Evolutionary conservation across 1,140 invertebrate species (phyloP).

Genomic region (Parasteatoda tepidariorum): DNA sequence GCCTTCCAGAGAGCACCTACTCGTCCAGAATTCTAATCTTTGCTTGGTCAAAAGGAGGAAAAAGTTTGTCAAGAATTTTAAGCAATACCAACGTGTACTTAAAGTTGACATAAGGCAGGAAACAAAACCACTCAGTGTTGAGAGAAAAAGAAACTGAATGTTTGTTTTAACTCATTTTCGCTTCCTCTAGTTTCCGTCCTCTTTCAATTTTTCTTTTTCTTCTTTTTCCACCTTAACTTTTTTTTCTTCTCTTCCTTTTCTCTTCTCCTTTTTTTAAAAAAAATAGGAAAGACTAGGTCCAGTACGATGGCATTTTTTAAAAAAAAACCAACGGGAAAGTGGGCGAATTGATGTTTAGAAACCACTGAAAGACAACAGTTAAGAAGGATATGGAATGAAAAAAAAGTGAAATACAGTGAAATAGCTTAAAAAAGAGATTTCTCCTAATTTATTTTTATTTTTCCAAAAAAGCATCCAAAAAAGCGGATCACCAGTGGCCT

Average conservation of each 20-base stretch:
- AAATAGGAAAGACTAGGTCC: too few species aligned
- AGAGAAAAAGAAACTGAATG: conserved; percentile 34
- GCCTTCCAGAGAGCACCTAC: background rate
- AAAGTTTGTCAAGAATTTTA: conserved; percentile 7
- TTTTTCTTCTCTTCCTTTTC: conserved; percentile 13
- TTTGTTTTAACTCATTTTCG: conserved; percentile 60
- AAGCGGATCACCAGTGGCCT: background rate
- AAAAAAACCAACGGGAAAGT: background rate
- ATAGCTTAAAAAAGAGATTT: conserved; percentile 9
- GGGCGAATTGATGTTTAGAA: conserved; percentile 55
- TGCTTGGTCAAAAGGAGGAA: background rate
- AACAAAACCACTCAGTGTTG: conserved; percentile 41
- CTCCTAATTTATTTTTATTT: too few species aligned
- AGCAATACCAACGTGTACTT: conserved; percentile 4
- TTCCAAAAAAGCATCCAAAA: background rate
- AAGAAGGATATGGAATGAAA: background rate
- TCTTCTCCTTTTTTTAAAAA: too few species aligned
- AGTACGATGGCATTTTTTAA: too few species aligned
- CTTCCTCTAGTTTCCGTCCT: conserved; percentile 49
- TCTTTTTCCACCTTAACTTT: conserved; percentile 2
- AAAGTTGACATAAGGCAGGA: conserved; percentile 34
- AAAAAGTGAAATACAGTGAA: background rate
- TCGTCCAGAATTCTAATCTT: background rate
- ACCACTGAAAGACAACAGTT: conserved; percentile 55
- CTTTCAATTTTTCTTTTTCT: conserved; percentile 14